A percentile compares a stretch with the other conserved stretches of the same genome.
phyloP scores from a whole-genome alignment of 2,888 invertebrate genomes.

The Busseola fusca region DNA sequence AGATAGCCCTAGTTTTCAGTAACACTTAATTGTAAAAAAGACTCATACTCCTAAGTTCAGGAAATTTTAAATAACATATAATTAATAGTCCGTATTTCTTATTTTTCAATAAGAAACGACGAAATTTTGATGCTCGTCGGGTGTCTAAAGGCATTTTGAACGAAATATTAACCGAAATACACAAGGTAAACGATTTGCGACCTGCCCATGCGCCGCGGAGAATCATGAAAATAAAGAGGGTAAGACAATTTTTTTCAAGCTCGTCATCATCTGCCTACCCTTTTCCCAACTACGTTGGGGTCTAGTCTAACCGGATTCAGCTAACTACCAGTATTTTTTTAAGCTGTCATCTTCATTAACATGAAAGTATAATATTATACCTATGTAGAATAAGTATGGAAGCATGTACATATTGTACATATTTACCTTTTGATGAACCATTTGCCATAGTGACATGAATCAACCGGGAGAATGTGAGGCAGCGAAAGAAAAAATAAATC shows the following conservation, averaged over 20 bases:
- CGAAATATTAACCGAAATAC: slow-evolving; percentile 30
- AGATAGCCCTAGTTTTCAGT: not conserved
- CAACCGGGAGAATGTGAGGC: not conserved
- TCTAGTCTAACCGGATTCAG: no score
- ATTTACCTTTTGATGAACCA: not conserved
- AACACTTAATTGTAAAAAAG: not conserved
- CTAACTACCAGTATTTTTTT: no score
- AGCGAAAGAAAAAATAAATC: not conserved
- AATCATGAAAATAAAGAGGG: slow-evolving; percentile 24
- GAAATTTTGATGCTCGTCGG: slow-evolving; percentile 25
- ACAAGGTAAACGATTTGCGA: slow-evolving; percentile 13
- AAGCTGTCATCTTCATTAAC: not conserved
- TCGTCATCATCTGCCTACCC: not conserved
- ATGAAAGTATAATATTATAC: not conserved
- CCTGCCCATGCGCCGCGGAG: not conserved
- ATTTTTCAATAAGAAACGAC: slow-evolving; percentile 17
- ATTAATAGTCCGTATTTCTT: not conserved
- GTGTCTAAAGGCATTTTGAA: slow-evolving; percentile 35
- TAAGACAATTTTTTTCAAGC: slow-evolving; percentile 7
- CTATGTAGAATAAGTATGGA: not conserved
- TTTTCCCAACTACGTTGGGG: no score
- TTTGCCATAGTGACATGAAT: not conserved
- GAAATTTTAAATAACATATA: not conserved
- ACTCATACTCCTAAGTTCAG: not conserved
- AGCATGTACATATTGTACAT: not conserved